Evolutionary conservation across 2,113 vertebrate genomes (phyloP).

Genomic region (Mustela lutreola): DNA sequence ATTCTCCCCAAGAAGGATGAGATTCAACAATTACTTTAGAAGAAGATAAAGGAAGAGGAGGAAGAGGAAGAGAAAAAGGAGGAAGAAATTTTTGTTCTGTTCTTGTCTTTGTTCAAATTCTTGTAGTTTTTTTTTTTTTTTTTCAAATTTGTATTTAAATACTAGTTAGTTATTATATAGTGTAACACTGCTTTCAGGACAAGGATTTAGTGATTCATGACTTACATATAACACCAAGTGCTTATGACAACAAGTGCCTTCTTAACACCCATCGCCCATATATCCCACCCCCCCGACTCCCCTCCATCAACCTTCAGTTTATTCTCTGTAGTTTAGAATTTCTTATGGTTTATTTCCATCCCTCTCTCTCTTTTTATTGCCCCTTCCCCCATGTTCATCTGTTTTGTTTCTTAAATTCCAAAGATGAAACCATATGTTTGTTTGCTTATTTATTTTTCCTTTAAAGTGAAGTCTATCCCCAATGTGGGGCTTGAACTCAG

Average conservation of each 20-base stretch:
- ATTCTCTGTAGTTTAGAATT: background rate
- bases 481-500: background rate
- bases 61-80: background rate
- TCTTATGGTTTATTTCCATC: background rate
- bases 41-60: background rate
- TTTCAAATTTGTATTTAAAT: background rate
- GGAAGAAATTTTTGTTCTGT: background rate
- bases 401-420: background rate
- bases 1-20: background rate
- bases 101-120: background rate
- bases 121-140: background rate
- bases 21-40: slow-evolving; percentile 3
- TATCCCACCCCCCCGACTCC: background rate
- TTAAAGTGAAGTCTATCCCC: background rate
- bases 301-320: background rate
- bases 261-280: background rate
- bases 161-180: background rate
- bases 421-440: background rate
- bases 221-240: background rate
- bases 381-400: background rate
- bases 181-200: background rate
- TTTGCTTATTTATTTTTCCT: background rate
- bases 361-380: background rate
- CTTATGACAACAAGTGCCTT: no score
- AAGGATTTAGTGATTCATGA: background rate